These are phyloP conservation scores for Tapirus terrestris DNA, from an alignment of 2,113 vertebrate genomes.

Conservation along the genomic window DNA sequence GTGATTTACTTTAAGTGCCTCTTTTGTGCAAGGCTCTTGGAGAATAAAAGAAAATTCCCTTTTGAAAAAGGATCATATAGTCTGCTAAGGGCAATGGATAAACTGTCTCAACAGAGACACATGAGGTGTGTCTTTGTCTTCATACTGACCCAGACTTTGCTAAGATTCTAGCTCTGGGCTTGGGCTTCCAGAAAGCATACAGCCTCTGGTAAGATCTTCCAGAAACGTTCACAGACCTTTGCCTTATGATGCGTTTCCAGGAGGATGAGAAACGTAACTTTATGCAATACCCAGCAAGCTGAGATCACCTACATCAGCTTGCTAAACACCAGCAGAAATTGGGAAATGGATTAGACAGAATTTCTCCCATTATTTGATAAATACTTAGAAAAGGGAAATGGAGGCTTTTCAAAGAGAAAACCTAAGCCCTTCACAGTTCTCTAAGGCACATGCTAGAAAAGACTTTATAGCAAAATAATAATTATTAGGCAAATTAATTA, in stretches of 20 bases:
- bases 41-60: neutral
- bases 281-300: neutral
- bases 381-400: neutral
- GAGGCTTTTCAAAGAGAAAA: neutral
- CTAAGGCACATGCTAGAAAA: neutral
- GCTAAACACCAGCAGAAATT: neutral
- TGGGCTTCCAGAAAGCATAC: neutral
- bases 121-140: neutral
- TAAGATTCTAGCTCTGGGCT: neutral
- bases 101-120: neutral
- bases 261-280: neutral
- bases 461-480: neutral
- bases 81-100: neutral
- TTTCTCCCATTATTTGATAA: neutral
- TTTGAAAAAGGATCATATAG: neutral
- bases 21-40: neutral
- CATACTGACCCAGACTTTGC: neutral
- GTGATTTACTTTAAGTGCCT: neutral
- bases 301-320: neutral
- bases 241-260: neutral
- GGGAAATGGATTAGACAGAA: neutral
- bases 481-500: constrained; percentile 43
- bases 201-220: neutral
- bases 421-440: neutral
- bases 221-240: neutral